phyloP scores from a whole-genome alignment of 1,140 invertebrate genomes.

The Ceratosolen fusciceps region DNA sequence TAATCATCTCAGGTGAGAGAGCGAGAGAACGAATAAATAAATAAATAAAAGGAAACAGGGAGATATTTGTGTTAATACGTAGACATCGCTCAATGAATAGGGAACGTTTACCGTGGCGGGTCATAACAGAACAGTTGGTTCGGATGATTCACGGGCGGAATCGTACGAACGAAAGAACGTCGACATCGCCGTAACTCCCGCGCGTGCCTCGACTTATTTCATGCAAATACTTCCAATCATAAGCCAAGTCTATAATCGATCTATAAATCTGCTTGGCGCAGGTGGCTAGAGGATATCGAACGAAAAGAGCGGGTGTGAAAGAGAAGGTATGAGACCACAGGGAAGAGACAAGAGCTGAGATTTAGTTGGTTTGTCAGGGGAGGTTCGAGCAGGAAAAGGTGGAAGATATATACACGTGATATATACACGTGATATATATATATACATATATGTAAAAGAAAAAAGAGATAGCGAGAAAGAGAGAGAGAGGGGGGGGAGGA shows the following conservation, averaged over 20 bases:
- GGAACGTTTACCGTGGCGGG: conserved; percentile 67
- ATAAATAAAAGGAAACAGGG: conserved; percentile 58
- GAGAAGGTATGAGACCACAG: not conserved
- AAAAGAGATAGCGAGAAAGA: no score
- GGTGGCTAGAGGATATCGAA: not conserved
- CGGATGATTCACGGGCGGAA: conserved; percentile 67
- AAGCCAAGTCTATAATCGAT: conserved; percentile 71
- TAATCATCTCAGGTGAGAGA: not conserved
- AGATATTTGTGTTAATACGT: conserved; percentile 62
- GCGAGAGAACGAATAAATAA: conserved; percentile 16
- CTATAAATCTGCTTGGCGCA: conserved; percentile 70
- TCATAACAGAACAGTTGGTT: conserved; percentile 68
- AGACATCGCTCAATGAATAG: conserved; percentile 59
- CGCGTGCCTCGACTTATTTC: conserved; percentile 63
- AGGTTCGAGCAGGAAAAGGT: not conserved
- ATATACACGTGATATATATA: conserved; percentile 16
- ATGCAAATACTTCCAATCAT: conserved; percentile 72
- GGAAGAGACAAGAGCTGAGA: not conserved
- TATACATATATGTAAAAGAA: no score
- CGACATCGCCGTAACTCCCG: conserved; percentile 26
- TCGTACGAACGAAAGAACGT: conserved; percentile 39
- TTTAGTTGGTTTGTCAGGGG: conserved; percentile 9
- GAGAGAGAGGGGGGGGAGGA: no score
- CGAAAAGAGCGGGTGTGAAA: not conserved
- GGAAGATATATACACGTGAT: not conserved